These are phyloP conservation scores for Folsomia candida DNA, from an alignment of 2,888 invertebrate species.

Conservation along the genomic window DNA sequence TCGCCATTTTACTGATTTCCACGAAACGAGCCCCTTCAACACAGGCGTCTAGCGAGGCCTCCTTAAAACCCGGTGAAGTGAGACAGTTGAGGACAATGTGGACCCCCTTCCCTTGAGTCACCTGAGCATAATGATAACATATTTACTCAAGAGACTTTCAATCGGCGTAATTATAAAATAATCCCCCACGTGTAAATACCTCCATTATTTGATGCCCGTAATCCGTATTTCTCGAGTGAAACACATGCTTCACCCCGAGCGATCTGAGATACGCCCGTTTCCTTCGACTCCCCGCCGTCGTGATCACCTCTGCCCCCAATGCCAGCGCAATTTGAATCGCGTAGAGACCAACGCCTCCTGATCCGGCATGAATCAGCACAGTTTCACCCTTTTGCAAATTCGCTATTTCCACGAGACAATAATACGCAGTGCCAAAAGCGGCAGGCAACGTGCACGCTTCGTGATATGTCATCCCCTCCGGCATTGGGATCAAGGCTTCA, in stretches of 20 bases:
- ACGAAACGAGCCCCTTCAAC: constrained; percentile 25
- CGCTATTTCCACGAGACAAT: constrained; percentile 25
- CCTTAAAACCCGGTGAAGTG: constrained; percentile 32
- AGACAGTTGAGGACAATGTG: constrained; percentile 34
- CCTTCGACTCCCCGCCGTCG: constrained; percentile 29
- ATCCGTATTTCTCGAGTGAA: constrained; percentile 28
- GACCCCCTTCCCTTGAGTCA: constrained; percentile 23
- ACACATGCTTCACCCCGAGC: constrained; percentile 33
- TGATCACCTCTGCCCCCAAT: constrained; percentile 25
- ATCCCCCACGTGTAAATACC: too few species aligned
- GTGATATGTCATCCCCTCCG: constrained; percentile 10
- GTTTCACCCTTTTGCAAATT: constrained; percentile 21
- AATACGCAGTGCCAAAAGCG: constrained; percentile 22
- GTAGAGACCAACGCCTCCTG: constrained; percentile 34
- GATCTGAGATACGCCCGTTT: constrained; percentile 27
- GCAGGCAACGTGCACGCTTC: constrained; percentile 31
- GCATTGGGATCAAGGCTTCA: constrained; percentile 7
- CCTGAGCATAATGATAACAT: too few species aligned
- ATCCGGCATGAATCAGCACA: constrained; percentile 31
- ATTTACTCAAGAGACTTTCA: too few species aligned
- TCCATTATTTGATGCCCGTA: constrained; percentile 16
- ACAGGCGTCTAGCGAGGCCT: constrained; percentile 19
- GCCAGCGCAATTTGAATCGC: constrained; percentile 32
- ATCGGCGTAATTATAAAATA: too few species aligned
- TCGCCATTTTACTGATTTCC: constrained; percentile 31